phyloP scores from a whole-genome alignment of 2,797 vertebrate species.

The Staurois parvus region DNA sequence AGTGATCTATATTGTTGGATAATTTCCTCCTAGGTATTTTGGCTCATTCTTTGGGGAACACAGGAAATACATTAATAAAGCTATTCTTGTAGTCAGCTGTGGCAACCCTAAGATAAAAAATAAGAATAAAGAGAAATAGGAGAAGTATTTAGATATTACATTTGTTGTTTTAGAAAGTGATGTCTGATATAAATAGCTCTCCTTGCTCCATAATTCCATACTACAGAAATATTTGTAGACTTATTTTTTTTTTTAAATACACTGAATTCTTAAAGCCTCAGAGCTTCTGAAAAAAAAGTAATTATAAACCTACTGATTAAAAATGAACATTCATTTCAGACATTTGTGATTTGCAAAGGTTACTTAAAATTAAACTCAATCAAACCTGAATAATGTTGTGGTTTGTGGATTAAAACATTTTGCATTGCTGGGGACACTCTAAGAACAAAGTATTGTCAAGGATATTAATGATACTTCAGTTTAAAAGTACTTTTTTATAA shows the following conservation, averaged over 20 bases:
- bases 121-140: constrained; percentile 13
- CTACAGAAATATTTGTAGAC: constrained; percentile 40
- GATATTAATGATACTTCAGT: background rate
- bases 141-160: constrained; percentile 15
- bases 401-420: constrained; percentile 32
- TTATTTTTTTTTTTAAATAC: background rate
- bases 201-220: constrained; percentile 1
- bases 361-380: constrained; percentile 35
- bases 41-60: constrained; percentile 9
- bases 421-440: background rate
- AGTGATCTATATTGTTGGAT: constrained; percentile 18
- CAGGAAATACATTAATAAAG: constrained; percentile 12
- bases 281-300: background rate
- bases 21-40: constrained; percentile 2
- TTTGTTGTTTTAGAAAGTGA: background rate
- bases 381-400: constrained; percentile 31
- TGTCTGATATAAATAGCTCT: background rate
- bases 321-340: constrained; percentile 34
- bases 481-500: background rate
- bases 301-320: constrained; percentile 33
- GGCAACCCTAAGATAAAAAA: constrained; percentile 6
- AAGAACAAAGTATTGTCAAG: background rate
- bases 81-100: constrained; percentile 25
- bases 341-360: constrained; percentile 24
- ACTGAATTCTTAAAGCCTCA: constrained; percentile 3